Conservation (phyloP, 2,888 invertebrate genomes). For the Scrobipalpa atriplicella region DNA sequence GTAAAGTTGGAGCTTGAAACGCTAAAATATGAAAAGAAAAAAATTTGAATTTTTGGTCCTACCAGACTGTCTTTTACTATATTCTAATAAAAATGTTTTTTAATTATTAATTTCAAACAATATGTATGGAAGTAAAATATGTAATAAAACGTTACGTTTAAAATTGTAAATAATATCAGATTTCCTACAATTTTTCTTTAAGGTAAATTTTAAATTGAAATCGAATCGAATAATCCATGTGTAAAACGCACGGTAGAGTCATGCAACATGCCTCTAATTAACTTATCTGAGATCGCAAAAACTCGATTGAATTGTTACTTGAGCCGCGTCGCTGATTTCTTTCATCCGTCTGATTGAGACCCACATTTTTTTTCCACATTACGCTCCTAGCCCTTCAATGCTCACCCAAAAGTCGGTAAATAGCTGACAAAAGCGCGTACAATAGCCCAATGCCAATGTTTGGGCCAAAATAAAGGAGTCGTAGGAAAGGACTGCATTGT, state of each 20-base stretch:
- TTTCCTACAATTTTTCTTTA: too few relatives aligned
- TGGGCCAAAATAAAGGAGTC: slow-evolving; percentile 76
- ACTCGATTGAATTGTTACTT: slow-evolving; percentile 50
- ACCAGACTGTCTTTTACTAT: too few relatives aligned
- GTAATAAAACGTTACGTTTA: too few relatives aligned
- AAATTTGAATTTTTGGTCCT: too few relatives aligned
- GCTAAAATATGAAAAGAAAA: too few relatives aligned
- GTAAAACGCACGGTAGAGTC: neutral
- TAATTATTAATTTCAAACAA: too few relatives aligned
- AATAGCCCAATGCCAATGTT: slow-evolving; percentile 79
- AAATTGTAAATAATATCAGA: too few relatives aligned
- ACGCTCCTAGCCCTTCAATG: slow-evolving; percentile 60
- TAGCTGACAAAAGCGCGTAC: slow-evolving; percentile 72
- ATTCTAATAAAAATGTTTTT: too few relatives aligned
- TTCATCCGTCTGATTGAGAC: slow-evolving; percentile 48
- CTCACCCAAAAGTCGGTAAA: slow-evolving; percentile 80
- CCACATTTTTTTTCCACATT: slow-evolving; percentile 58
- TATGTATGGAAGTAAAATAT: too few relatives aligned
- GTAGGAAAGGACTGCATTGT: slow-evolving; percentile 69
- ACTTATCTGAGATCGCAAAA: slow-evolving; percentile 21
- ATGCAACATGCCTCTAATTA: slow-evolving; percentile 18
- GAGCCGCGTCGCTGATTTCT: slow-evolving; percentile 36
- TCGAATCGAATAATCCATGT: neutral
- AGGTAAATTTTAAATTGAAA: too few relatives aligned
- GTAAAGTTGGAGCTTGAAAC: too few relatives aligned